These are phyloP conservation scores for Polydrusus cervinus DNA, from an alignment of 2,888 invertebrate species.

Conservation along the genomic window DNA sequence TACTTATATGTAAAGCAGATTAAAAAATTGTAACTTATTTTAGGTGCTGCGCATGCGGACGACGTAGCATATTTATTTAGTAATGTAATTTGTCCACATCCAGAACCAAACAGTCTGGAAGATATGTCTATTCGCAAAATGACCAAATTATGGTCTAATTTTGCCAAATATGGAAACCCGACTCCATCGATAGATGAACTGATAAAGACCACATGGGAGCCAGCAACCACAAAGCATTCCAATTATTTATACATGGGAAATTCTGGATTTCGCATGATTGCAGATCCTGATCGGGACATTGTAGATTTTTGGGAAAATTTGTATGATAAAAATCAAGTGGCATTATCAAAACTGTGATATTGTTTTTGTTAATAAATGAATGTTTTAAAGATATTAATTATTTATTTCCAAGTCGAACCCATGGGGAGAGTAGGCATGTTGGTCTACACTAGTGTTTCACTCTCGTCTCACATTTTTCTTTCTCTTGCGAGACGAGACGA, in stretches of 20 bases:
- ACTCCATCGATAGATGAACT: slow-evolving; percentile 49
- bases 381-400: no score
- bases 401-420: no score
- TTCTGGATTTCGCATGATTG: slow-evolving; percentile 53
- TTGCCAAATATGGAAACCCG: slow-evolving; percentile 62
- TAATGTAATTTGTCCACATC: slow-evolving; percentile 53
- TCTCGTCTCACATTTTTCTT: no score
- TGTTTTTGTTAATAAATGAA: slow-evolving; percentile 1
- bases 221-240: slow-evolving; percentile 55
- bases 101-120: slow-evolving; percentile 58
- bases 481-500: no score
- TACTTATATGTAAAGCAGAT: no score
- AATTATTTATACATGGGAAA: slow-evolving; percentile 63
- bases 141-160: slow-evolving; percentile 62
- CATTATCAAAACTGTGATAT: slow-evolving; percentile 43
- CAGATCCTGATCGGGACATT: slow-evolving; percentile 59
- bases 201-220: slow-evolving; percentile 58
- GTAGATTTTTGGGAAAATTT: slow-evolving; percentile 62
- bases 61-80: slow-evolving; percentile 65
- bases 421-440: no score
- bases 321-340: slow-evolving; percentile 25
- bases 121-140: slow-evolving; percentile 57
- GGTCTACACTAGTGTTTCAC: no score
- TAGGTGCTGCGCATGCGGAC: slow-evolving; percentile 65
- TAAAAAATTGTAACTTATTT: background rate